Evolutionary conservation across 2,797 vertebrate genomes (phyloP).

Genomic region (Centroberyx gerrardi): DNA sequence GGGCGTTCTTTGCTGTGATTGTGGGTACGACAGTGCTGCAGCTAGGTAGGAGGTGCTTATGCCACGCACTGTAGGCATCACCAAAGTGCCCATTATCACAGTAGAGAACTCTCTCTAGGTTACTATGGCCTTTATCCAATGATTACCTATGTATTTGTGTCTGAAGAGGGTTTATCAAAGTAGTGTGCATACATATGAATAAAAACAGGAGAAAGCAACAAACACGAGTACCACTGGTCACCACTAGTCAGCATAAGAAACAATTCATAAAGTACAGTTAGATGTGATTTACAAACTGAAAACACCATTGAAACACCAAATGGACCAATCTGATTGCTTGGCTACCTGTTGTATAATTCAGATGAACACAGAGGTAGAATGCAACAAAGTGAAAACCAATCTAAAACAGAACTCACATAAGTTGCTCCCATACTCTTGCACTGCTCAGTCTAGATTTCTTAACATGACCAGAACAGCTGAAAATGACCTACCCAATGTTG

Average conservation of each 20-base stretch:
- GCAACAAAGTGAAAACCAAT: neutral
- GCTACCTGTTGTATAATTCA: neutral
- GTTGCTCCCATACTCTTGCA: neutral
- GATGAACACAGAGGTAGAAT: neutral
- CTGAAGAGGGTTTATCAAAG: neutral
- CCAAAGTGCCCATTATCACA: neutral
- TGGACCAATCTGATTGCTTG: neutral
- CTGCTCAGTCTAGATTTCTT: neutral
- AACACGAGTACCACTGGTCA: neutral
- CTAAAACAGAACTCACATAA: neutral
- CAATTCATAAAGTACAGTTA: neutral
- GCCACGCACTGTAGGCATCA: neutral
- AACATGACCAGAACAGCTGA: too few relatives aligned
- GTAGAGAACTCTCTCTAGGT: neutral
- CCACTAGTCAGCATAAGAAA: neutral
- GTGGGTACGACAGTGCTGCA: slow-evolving; percentile 12
- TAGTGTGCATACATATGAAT: neutral
- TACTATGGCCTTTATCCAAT: neutral
- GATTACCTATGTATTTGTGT: slow-evolving; percentile 2
- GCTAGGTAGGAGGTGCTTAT: neutral
- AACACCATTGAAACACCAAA: slow-evolving; percentile 2
- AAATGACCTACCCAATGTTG: neutral
- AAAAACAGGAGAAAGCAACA: neutral
- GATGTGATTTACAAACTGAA: neutral
- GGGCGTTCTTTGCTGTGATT: neutral